Percentiles rank a stretch among this genome's conserved stretches.
Evolutionary conservation across 2,113 vertebrate genomes (phyloP).

Genomic region (Labeo catla): DNA sequence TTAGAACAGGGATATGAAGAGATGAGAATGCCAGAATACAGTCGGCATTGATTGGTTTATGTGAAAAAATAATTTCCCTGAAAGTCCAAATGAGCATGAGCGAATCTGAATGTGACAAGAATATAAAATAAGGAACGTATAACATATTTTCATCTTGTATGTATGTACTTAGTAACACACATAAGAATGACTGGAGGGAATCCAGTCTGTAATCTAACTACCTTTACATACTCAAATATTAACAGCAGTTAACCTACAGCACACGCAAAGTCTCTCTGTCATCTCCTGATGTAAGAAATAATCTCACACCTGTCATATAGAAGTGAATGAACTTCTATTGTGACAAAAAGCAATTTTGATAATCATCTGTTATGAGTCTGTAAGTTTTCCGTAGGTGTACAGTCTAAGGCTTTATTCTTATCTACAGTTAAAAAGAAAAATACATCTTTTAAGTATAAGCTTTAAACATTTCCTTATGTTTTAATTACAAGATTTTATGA

Average conservation of each 20-base stretch:
- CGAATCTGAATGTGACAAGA: not conserved
- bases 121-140: not conserved
- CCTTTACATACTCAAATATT: constrained; percentile 5
- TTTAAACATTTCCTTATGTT: constrained; percentile 21
- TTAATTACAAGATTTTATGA: not conserved
- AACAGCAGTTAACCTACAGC: not conserved
- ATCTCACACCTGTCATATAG: not conserved
- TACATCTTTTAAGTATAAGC: constrained; percentile 15
- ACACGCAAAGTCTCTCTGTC: not conserved
- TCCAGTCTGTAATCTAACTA: not conserved
- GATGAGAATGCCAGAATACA: not conserved
- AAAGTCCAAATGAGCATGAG: not conserved
- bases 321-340: not conserved
- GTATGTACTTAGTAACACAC: not conserved
- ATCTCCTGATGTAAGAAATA: not conserved
- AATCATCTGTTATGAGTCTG: not conserved
- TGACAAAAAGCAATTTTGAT: not conserved
- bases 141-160: not conserved
- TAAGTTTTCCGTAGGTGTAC: too few relatives aligned
- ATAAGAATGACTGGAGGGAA: not conserved
- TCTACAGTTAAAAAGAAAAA: not conserved
- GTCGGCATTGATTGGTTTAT: not conserved
- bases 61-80: not conserved
- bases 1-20: not conserved
- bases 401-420: not conserved